Conservation (phyloP, 2,797 vertebrate species). For the Sebastes taczanowskii region DNA sequence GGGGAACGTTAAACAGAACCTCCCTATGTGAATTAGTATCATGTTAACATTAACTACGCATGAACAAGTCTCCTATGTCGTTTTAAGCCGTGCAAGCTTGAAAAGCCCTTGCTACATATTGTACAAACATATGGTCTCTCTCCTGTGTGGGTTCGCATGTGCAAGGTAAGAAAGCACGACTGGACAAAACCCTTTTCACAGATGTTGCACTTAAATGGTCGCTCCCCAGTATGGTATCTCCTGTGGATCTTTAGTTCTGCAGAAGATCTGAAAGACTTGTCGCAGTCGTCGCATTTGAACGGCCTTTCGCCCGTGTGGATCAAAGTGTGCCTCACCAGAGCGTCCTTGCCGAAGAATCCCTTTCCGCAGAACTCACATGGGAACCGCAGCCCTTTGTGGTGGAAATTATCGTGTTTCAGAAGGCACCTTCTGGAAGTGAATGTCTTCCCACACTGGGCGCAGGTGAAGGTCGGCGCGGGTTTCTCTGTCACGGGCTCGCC, state of each 20-base stretch:
- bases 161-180: constrained; percentile 78
- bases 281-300: constrained; percentile 78
- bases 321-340: constrained; percentile 74
- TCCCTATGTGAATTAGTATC: background rate
- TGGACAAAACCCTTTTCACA: constrained; percentile 80
- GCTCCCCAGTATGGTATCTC: constrained; percentile 76
- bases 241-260: constrained; percentile 78
- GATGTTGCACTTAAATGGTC: constrained; percentile 74
- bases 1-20: background rate
- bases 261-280: constrained; percentile 73
- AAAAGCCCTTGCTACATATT: constrained; percentile 73
- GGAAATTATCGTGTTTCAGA: constrained; percentile 78
- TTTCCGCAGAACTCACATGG: constrained; percentile 78
- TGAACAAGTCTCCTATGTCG: constrained; percentile 78
- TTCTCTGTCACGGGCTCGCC: constrained; percentile 62
- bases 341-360: constrained; percentile 78
- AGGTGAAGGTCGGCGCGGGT: constrained; percentile 58
- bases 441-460: constrained; percentile 71
- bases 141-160: constrained; percentile 80
- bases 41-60: constrained; percentile 40
- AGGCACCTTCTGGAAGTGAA: constrained; percentile 76
- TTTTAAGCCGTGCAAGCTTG: constrained; percentile 79
- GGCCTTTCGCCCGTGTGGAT: constrained; percentile 79
- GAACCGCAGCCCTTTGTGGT: constrained; percentile 78
- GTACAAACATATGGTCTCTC: constrained; percentile 75